A percentile compares a stretch with the other conserved stretches of the same genome.
phyloP scores from a whole-genome alignment of 2,113 vertebrate genomes.

The Rhabdornis inornatus region DNA sequence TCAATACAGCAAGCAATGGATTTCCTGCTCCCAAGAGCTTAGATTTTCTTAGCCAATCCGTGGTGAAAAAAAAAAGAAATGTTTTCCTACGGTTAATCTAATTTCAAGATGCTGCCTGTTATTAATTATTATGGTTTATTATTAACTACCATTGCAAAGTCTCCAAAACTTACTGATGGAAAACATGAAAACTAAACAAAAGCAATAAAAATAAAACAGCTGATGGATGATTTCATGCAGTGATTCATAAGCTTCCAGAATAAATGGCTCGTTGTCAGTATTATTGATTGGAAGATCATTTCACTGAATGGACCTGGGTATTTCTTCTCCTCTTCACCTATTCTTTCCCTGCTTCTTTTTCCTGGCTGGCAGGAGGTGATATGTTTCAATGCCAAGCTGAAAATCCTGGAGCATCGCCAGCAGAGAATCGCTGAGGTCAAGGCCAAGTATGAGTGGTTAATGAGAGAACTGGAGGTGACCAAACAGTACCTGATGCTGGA shows the following conservation, averaged over 20 bases:
- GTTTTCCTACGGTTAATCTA: conserved; percentile 21
- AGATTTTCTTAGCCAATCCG: not conserved
- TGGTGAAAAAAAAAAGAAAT: not conserved
- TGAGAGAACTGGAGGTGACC: conserved; percentile 93
- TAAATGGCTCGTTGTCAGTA: not conserved
- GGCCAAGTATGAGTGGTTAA: conserved; percentile 93
- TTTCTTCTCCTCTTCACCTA: not conserved
- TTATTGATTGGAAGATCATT: not conserved
- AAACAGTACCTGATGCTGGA: conserved; percentile 97
- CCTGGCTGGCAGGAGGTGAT: conserved; percentile 76
- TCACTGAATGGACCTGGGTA: not conserved
- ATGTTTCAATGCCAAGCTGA: conserved; percentile 87
- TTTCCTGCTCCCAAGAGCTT: not conserved
- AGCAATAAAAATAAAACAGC: conserved; percentile 12
- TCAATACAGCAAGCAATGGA: not conserved
- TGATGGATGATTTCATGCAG: conserved; percentile 3
- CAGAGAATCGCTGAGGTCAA: conserved; percentile 92
- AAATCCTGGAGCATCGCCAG: conserved; percentile 91
- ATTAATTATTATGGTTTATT: conserved; percentile 38
- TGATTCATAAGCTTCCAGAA: not conserved
- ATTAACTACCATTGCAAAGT: conserved; percentile 22
- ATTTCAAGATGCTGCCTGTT: conserved; percentile 25
- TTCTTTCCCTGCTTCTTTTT: not conserved
- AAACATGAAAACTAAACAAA: conserved; percentile 27
- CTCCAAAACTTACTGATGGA: not conserved